phyloP scores from a whole-genome alignment of 2,888 invertebrate genomes.

The Nineta flava region DNA sequence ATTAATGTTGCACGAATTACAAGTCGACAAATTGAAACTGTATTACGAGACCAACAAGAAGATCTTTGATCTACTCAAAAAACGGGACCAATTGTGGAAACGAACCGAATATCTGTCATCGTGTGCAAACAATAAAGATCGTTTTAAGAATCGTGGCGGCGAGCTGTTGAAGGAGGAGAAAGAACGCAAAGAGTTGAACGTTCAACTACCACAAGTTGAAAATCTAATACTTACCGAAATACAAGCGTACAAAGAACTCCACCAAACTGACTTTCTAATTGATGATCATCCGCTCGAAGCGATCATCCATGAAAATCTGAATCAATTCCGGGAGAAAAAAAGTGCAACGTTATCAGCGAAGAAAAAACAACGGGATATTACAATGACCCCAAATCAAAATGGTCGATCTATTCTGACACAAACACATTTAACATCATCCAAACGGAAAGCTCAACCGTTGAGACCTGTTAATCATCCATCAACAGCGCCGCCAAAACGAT shows the following conservation, averaged over 20 bases:
- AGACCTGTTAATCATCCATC: no score
- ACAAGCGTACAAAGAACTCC: slow-evolving; percentile 33
- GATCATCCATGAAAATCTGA: slow-evolving; percentile 43
- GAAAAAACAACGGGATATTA: slow-evolving; percentile 26
- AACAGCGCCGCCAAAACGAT: no score
- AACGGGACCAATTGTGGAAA: slow-evolving; percentile 53
- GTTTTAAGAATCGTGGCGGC: slow-evolving; percentile 79
- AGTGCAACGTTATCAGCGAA: slow-evolving; percentile 35
- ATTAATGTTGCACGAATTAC: slow-evolving; percentile 60
- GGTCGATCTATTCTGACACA: neutral
- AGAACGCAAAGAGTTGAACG: slow-evolving; percentile 61
- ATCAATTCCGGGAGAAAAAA: slow-evolving; percentile 38
- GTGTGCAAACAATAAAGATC: slow-evolving; percentile 59
- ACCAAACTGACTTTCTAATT: slow-evolving; percentile 39
- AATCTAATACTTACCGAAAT: slow-evolving; percentile 40
- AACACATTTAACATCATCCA: neutral
- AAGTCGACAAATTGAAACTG: slow-evolving; percentile 49
- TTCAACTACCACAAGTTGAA: slow-evolving; percentile 58
- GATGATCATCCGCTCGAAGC: slow-evolving; percentile 46
- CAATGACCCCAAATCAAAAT: slow-evolving; percentile 12
- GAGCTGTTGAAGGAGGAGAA: slow-evolving; percentile 74
- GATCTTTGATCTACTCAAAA: slow-evolving; percentile 46
- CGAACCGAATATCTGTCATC: slow-evolving; percentile 62
- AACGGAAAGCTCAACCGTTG: no score
- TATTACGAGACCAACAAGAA: slow-evolving; percentile 49